A percentile compares a stretch with the other conserved stretches of the same genome.
These are phyloP conservation scores for Nowickia ferox DNA, from an alignment of 2,888 invertebrate species.

Conservation along the genomic window DNA sequence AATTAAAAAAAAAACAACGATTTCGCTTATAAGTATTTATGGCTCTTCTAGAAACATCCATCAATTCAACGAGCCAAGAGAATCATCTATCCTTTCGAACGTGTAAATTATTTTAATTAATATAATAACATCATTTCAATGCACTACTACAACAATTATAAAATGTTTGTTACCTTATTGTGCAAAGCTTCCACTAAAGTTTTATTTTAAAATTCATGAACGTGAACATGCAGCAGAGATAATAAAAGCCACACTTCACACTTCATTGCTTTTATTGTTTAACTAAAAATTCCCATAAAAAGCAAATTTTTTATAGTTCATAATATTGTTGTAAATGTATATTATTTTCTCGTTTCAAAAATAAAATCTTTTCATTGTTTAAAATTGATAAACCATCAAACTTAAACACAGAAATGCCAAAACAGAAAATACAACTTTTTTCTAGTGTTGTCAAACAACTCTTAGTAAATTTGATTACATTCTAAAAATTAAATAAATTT, in stretches of 20 bases:
- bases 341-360: not conserved
- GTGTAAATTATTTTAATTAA: not conserved
- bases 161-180: not conserved
- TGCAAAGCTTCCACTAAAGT: not conserved
- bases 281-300: slow-evolving; percentile 3
- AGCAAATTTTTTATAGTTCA: not conserved
- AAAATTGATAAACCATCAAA: not conserved
- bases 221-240: not conserved
- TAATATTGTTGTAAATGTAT: not conserved
- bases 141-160: not conserved
- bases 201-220: slow-evolving; percentile 15
- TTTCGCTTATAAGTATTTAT: too few species aligned
- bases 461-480: not conserved
- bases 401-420: not conserved
- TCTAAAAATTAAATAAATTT: slow-evolving; percentile 17
- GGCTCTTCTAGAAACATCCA: too few species aligned
- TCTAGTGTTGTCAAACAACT: not conserved
- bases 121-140: not conserved
- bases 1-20: too few species aligned
- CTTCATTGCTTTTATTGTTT: not conserved
- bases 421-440: not conserved
- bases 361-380: not conserved
- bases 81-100: not conserved
- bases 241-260: not conserved
- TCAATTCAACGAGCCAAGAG: too few species aligned